Evolutionary conservation across 2,888 invertebrate genomes (phyloP), one percentile per base, ranked within the genome.

Genomic region (Drosophila lacicola): DNA sequence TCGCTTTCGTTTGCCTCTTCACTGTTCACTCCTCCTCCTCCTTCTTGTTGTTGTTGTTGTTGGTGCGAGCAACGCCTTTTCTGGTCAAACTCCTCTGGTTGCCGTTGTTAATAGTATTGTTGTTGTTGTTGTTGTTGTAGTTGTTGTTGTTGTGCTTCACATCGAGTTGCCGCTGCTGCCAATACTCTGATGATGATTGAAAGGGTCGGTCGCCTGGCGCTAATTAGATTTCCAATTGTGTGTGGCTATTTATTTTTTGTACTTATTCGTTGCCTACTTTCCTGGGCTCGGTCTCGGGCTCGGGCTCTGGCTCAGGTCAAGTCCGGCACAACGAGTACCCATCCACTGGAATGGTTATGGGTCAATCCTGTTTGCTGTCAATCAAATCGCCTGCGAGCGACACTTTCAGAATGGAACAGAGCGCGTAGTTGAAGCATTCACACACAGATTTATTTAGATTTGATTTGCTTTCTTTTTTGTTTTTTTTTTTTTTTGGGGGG

Each of bases 161-260:
- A 68, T 54, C 25, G 70, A 49, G 34, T 50, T 45, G 47, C 39
- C 19, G 47, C 41, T 54, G 47, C 57, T 74, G 51, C 57, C 73
- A 73, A 75, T 73, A 45, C 29, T 51, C 44, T 44, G 49, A 61
- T 55, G 49, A 63, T 78, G 74, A 74, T 78, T 68, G 78, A 74
- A 64, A 33, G 58, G 60, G 60, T 46, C 54, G 46, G 63, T 68
- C 34, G 68, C 68, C 60, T 64, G 63, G 10, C 56, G 64, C 79
- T 84, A 87, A 87, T 83, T 82, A 73, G 72, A 74, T 78, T 82
- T 82, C 71, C 77, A 79, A 80, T 80, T 77, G 74, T 53, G 29
- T 29, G 25, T 19, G 11, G 10, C 4, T 36, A 36, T 50, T 63
- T 13, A 46, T 45, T 41, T 44, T 57, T 41, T 57, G 45, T 47